Conservation (phyloP, 1,140 invertebrate species). For the Ceratosolen fusciceps region DNA sequence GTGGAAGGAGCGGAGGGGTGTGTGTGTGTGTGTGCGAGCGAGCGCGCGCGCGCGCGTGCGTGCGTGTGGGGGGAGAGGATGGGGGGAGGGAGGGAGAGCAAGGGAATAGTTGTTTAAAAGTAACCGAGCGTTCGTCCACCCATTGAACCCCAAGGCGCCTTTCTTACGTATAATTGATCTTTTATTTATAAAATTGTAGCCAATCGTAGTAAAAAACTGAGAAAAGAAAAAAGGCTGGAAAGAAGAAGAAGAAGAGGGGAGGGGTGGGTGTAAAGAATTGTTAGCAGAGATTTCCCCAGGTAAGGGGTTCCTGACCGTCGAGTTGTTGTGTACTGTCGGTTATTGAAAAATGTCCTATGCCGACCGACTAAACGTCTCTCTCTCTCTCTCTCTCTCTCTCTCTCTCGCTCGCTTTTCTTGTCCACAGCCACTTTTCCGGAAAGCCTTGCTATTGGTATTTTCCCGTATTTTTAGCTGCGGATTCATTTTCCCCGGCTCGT, state of each 20-base stretch:
- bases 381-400: neutral
- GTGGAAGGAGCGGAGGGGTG: neutral
- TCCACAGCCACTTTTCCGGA: neutral
- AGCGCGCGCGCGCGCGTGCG: too few species aligned
- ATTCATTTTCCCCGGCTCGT: constrained; percentile 22
- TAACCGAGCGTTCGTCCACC: too few species aligned
- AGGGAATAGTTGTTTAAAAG: neutral
- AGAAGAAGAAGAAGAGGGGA: neutral
- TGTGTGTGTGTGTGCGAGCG: too few species aligned
- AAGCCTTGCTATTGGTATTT: neutral
- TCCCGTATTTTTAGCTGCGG: constrained; percentile 9
- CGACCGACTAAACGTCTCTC: constrained; percentile 29
- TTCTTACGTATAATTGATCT: constrained; percentile 41
- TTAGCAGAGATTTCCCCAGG: constrained; percentile 43
- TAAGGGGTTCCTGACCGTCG: constrained; percentile 11
- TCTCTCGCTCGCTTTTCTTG: constrained; percentile 9
- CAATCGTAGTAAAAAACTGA: neutral
- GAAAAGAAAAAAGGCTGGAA: neutral
- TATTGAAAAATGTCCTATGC: constrained; percentile 47
- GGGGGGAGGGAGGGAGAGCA: too few species aligned
- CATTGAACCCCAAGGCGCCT: neutral
- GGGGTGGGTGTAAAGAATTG: neutral
- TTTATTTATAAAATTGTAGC: constrained; percentile 40
- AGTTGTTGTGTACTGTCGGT: neutral
- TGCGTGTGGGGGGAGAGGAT: too few species aligned